Conservation (phyloP, 1,140 invertebrate species). For the Listronotus oregonensis region DNA sequence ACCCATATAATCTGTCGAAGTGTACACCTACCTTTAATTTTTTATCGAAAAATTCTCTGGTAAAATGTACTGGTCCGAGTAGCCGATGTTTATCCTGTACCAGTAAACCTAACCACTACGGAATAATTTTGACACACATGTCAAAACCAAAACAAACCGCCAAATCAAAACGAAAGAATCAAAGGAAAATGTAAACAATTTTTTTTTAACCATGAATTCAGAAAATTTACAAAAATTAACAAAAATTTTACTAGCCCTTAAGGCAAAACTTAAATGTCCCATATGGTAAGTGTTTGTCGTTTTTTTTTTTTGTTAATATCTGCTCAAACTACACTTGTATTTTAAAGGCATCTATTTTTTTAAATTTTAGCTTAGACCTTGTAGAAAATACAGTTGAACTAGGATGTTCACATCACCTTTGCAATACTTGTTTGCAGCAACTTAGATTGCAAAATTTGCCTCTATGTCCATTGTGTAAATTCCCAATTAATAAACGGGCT, state of each 20-base stretch:
- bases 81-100: too few relatives aligned
- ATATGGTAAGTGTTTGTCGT: conserved; percentile 33
- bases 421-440: conserved; percentile 16
- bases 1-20: too few relatives aligned
- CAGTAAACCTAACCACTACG: too few relatives aligned
- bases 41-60: too few relatives aligned
- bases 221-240: conserved; percentile 25
- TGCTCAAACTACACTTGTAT: background rate
- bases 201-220: conserved; percentile 20
- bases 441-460: background rate
- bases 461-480: conserved; percentile 33
- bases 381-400: conserved; percentile 24
- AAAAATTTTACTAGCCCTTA: conserved; percentile 15
- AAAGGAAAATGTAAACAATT: background rate
- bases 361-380: conserved; percentile 33
- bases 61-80: too few relatives aligned
- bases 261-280: conserved; percentile 34
- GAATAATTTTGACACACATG: too few relatives aligned
- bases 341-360: too few relatives aligned
- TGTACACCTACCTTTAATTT: too few relatives aligned
- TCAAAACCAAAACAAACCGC: too few relatives aligned
- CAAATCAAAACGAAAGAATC: too few relatives aligned
- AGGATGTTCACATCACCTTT: conserved; percentile 35
- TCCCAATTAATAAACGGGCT: conserved; percentile 15
- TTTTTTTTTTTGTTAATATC: background rate